These are phyloP conservation scores for Datnioides undecimradiatus DNA, from an alignment of 2,113 vertebrate genomes.

Conservation along the genomic window DNA sequence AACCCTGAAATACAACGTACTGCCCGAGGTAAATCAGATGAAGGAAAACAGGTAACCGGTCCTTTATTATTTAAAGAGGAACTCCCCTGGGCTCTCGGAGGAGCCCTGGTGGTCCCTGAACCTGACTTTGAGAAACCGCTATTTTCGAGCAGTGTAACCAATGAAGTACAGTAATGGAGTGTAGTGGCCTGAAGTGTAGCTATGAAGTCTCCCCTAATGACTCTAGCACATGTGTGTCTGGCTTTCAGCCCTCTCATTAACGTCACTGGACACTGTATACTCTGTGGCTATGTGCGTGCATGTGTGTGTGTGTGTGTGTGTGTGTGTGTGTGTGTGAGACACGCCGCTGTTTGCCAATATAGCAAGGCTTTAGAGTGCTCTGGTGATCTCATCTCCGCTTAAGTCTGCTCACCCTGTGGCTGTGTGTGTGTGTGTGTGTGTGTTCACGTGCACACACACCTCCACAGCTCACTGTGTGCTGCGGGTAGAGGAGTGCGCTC, in stretches of 20 bases:
- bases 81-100: constrained; percentile 7
- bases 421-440: constrained; percentile 35
- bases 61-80: constrained; percentile 21
- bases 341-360: constrained; percentile 60
- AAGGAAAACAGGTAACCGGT: constrained; percentile 36
- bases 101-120: constrained; percentile 68
- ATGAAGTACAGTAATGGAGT: constrained; percentile 74
- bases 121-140: constrained; percentile 69
- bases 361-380: constrained; percentile 63
- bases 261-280: constrained; percentile 80
- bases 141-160: constrained; percentile 57
- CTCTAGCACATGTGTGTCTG: constrained; percentile 82
- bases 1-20: neutral
- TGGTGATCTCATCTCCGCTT: constrained; percentile 80
- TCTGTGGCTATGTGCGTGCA: constrained; percentile 37
- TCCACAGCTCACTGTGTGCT: neutral
- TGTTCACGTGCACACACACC: constrained; percentile 32
- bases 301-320: constrained; percentile 39
- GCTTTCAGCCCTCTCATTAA: constrained; percentile 77
- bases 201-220: constrained; percentile 79
- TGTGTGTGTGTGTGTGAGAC: constrained; percentile 23
- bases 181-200: constrained; percentile 72
- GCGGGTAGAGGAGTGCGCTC: constrained; percentile 54
- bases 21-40: constrained; percentile 3
- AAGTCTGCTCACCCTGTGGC: constrained; percentile 68